Evolutionary conservation across 2,888 invertebrate species (phyloP).

Genomic region (Pristionchus maxplancki): DNA sequence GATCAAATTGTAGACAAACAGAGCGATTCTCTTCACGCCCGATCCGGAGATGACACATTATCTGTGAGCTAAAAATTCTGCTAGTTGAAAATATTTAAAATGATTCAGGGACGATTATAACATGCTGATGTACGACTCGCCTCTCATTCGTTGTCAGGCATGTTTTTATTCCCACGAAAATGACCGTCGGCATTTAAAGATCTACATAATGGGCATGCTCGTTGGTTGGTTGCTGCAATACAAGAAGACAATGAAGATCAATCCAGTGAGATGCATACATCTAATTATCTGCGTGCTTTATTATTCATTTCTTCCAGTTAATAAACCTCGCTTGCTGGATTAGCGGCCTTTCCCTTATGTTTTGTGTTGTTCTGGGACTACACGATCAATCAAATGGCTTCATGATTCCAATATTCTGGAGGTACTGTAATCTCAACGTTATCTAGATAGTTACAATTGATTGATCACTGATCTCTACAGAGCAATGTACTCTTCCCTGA

Average conservation of each 20-base stretch:
- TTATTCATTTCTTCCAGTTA: slow-evolving; percentile 15
- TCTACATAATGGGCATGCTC: slow-evolving; percentile 56
- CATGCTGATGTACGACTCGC: slow-evolving; percentile 53
- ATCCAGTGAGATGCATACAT: not conserved
- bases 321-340: slow-evolving; percentile 53
- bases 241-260: slow-evolving; percentile 52
- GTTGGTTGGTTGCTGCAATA: slow-evolving; percentile 53
- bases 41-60: not conserved
- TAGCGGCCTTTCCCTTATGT: slow-evolving; percentile 46
- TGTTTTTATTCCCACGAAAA: no score
- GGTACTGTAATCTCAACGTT: no score
- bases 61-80: not conserved
- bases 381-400: slow-evolving; percentile 49
- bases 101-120: not conserved
- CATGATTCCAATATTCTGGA: slow-evolving; percentile 48
- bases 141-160: slow-evolving; percentile 53
- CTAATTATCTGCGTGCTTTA: no score
- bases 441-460: not conserved
- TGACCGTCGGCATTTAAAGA: not conserved
- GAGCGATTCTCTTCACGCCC: not conserved
- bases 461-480: not conserved
- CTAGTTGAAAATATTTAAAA: not conserved
- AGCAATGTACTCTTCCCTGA: slow-evolving; percentile 45
- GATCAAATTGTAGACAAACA: not conserved
- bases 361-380: slow-evolving; percentile 41